A percentile compares a stretch with the other conserved stretches of the same genome.
phyloP scores from a whole-genome alignment of 2,113 vertebrate genomes.

The Calidris pygmaea region DNA sequence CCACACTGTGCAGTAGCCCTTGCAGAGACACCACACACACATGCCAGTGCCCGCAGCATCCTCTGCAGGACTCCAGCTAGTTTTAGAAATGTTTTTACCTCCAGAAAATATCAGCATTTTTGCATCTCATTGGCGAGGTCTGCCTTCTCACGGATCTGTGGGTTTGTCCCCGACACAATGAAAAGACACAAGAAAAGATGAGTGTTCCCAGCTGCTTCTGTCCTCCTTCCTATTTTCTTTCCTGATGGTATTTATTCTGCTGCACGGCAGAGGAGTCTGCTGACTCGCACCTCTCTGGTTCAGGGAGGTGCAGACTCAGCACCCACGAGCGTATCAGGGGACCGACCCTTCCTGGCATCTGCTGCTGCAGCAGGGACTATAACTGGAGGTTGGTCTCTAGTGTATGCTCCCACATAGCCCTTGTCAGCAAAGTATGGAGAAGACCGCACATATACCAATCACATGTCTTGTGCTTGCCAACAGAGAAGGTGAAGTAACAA shows the following conservation, averaged over 20 bases:
- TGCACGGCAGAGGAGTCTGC: neutral
- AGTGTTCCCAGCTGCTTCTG: neutral
- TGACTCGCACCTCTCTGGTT: rapidly evolving
- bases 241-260: neutral
- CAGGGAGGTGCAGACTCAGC: neutral
- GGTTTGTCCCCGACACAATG: neutral
- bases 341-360: neutral
- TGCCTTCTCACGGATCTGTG: neutral
- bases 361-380: rapidly evolving
- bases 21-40: rapidly evolving
- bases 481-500: neutral
- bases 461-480: neutral
- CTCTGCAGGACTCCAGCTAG: neutral
- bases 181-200: neutral
- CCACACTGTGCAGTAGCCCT: rapidly evolving
- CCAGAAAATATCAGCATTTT: neutral
- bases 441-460: neutral
- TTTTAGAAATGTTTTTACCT: neutral
- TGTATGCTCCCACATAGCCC: neutral
- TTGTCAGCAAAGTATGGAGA: rapidly evolving
- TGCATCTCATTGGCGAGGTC: neutral
- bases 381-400: rapidly evolving
- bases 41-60: neutral
- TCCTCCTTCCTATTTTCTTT: neutral
- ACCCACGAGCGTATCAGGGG: rapidly evolving